phyloP scores from a whole-genome alignment of 2,113 vertebrate genomes.

The Sphyrna mokarran region DNA sequence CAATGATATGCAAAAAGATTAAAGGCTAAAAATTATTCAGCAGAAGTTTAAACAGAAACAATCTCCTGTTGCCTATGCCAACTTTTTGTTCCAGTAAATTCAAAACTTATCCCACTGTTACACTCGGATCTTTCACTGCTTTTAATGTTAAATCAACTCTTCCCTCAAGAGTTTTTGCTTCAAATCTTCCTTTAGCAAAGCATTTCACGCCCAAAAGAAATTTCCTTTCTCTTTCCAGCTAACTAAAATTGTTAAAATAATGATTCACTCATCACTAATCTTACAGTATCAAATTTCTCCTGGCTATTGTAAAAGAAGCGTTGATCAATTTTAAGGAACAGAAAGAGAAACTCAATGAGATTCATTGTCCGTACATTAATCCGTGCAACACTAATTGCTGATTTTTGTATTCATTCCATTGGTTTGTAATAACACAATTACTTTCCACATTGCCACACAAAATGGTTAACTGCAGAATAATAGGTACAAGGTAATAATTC shows the following conservation, averaged over 20 bases:
- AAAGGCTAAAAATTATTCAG: not conserved
- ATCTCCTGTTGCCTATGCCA: not conserved
- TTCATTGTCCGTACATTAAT: not conserved
- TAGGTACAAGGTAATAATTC: not conserved
- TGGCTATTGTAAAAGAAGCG: not conserved
- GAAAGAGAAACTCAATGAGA: not conserved
- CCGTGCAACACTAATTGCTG: not conserved
- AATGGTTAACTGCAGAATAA: not conserved
- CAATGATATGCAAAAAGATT: not conserved
- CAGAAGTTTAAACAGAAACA: not conserved
- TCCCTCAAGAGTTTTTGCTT: not conserved
- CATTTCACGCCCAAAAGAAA: not conserved
- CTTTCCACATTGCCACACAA: not conserved
- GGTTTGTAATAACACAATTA: not conserved
- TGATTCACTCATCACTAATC: not conserved
- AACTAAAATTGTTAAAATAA: not conserved
- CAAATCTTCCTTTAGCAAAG: not conserved
- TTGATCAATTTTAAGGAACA: not conserved
- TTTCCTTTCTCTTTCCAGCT: not conserved
- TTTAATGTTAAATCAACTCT: not conserved
- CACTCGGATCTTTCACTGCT: not conserved
- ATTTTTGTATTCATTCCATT: not conserved
- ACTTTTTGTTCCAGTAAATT: not conserved
- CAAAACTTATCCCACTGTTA: not conserved
- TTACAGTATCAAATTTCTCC: not conserved